Evolutionary conservation across 2,113 vertebrate species (phyloP).

Genomic region (Vulpes ferrilata): DNA sequence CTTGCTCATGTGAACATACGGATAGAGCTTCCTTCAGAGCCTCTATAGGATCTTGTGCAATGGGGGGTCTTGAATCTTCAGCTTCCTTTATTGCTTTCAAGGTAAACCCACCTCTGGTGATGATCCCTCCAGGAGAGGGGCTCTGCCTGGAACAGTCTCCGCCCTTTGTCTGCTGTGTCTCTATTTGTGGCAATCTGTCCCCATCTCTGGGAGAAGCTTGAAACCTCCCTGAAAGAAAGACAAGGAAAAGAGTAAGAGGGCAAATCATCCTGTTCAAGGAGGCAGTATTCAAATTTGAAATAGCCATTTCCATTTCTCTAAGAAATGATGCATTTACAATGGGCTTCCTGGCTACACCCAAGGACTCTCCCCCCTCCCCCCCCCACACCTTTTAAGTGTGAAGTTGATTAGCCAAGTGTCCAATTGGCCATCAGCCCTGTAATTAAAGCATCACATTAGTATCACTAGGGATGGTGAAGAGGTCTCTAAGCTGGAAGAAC

Average conservation of each 20-base stretch:
- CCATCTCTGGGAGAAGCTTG: neutral
- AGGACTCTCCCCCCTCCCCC: too few relatives aligned
- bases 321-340: neutral
- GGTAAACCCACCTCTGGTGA: neutral
- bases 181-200: neutral
- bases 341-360: neutral
- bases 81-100: neutral
- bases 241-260: neutral
- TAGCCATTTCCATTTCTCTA: neutral
- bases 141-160: neutral
- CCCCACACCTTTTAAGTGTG: neutral
- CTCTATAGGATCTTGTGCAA: neutral
- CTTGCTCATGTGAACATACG: neutral
- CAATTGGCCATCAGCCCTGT: neutral
- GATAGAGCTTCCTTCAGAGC: neutral
- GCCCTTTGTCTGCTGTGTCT: neutral
- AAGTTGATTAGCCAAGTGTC: neutral
- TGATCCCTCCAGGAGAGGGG: neutral
- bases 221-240: neutral
- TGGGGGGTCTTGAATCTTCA: neutral
- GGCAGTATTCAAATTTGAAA: neutral
- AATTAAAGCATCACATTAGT: neutral
- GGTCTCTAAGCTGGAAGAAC: neutral
- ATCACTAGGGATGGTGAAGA: neutral
- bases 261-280: neutral